Base-by-base conservation (phyloP, 2,888 invertebrate genomes). In the Leptura quadrifasciata region DNA sequence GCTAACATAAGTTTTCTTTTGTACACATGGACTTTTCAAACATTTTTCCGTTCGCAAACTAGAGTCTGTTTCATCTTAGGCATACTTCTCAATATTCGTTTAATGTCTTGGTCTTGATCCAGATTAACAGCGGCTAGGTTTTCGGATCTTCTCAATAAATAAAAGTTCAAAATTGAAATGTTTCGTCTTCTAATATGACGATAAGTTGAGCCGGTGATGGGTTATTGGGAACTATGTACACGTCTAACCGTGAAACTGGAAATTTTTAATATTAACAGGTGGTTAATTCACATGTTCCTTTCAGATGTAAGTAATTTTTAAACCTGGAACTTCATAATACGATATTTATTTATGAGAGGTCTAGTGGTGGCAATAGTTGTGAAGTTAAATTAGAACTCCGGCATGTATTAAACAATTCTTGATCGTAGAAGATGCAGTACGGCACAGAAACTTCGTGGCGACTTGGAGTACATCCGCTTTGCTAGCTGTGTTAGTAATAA, bases 101-200 rank as follows among this genome's bases (percentile, higher is more conserved):
- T n/a, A n/a, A 47, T n/a, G n/a, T n/a, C 3, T 47, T 47, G 47
- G n/a, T 47, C 15, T 47, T 47, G 78, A 69, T 79, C 81, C 81
- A 83, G 80, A 79, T 80, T 80, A 83, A 77, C 78, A 78, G 80
- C 80, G 80, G 78, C 81, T 82, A 83, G 80, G 68, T 75, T 77
- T 71, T 57, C 52, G 73, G 63, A 70, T 67, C 39, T 72, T 18
- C 52, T 52, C 63, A 76, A 76, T 67, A 47, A n/a, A 76, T 63
- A 74, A 52, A 18, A 54, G n/a, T 52, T 27, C n/a, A n/a, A n/a
- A n/a, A n/a, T n/a, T n/a, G n/a, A n/a, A 63, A 18, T 63, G 17
- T 0, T 18, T 63, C 39, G 39, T 5, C 63, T 18, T 39, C 9
- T 61, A 35, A 61, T 71, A 74, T 76, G 63, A 65, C 21, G 15